Evolutionary conservation across 2,113 vertebrate species (phyloP), one percentile per base, ranked within the genome.

Genomic region (Dipodomys ordii): DNA sequence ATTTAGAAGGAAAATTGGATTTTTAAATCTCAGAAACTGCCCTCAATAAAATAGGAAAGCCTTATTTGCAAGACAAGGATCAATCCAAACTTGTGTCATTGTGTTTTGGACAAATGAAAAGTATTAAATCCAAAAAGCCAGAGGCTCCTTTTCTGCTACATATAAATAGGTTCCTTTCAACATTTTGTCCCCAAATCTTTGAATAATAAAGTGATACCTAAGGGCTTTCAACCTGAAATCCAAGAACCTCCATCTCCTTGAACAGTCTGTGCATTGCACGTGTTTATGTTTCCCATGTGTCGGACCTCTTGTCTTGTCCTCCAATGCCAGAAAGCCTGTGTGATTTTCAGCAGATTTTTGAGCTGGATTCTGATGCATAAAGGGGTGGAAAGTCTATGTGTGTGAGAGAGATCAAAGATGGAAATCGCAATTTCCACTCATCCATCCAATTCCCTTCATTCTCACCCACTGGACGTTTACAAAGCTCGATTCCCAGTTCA

Each of bases 401-500:
- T 57, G 53, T 57, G 53, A 57, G 16, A 57, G 53, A 57, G 53
- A 57, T 16, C 13, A 18, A 57, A 57, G 53, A 57, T 18, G 4
- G 53, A 57, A 57, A 57, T 18, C 15, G 53, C 39, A 81, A 84
- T 85, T 92, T 92, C 16, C 15, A 65, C 35, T 90, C 74, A 72
- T 27, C n/a, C 7, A 77, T 80, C 35, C 64, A 20, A 32, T 74
- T 11, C 22, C 87, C 78, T 83, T 89, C 18, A n/a, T 60, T 49
- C 27, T 68, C 87, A 91, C 18, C 28, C 57, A 87, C 30, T 73
- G 27, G 49, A 89, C 62, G n/a, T 80, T 90, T 76, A 20, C 25
- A 53, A 85, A 91, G 53, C 30, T 95, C 94, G 77, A 73, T 83
- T 95, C 90, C 85, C 74, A 93, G 72, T 2, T 74, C 32, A 18